Evolutionary conservation across 1,140 invertebrate species (phyloP).

Genomic region (Brachionus rubens): DNA sequence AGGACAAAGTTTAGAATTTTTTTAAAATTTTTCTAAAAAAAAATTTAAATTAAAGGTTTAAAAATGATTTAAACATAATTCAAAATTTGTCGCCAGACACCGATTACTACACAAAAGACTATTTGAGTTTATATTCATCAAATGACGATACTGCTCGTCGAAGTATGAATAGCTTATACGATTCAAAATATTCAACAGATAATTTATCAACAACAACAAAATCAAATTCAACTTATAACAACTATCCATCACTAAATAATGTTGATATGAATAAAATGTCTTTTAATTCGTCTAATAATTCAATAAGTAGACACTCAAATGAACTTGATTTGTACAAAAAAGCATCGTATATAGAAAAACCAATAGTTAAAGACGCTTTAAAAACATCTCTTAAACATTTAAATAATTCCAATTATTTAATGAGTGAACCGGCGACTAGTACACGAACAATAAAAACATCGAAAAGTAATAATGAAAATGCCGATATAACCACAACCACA

Average conservation of each 20-base stretch:
- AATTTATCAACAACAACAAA: not conserved
- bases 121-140: too few species aligned
- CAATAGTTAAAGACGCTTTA: not conserved
- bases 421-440: not conserved
- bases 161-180: constrained; percentile 5
- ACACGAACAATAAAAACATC: not conserved
- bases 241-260: not conserved
- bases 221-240: not conserved
- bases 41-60: too few species aligned
- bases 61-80: too few species aligned
- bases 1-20: too few species aligned
- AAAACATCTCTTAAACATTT: constrained; percentile 1
- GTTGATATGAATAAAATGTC: not conserved
- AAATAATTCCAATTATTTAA: not conserved
- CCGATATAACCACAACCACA: constrained; percentile 11
- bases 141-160: not conserved
- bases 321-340: constrained; percentile 13
- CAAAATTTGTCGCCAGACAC: too few species aligned
- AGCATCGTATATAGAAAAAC: not conserved
- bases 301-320: not conserved
- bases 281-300: not conserved
- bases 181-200: not conserved
- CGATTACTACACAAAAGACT: too few species aligned
- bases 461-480: not conserved
- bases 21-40: too few species aligned